These are phyloP conservation scores for Cydia fagiglandana DNA, from an alignment of 1,140 invertebrate genomes.

Conservation along the genomic window DNA sequence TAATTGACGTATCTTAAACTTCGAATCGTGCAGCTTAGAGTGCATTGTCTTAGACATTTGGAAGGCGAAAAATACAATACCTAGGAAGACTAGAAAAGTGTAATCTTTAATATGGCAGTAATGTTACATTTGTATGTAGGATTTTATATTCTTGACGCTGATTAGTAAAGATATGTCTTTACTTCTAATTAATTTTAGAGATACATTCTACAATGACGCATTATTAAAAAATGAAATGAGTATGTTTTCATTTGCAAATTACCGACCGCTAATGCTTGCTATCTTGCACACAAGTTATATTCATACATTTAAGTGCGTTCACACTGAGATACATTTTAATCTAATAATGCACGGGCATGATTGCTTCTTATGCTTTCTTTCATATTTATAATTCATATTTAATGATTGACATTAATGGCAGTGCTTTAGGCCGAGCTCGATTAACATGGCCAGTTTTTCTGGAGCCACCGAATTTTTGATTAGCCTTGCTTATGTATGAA, in stretches of 20 bases:
- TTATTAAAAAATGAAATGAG: neutral
- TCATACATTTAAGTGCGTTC: slow-evolving; percentile 24
- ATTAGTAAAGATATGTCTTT: too few species aligned
- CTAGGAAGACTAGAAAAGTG: too few species aligned
- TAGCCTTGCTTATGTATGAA: slow-evolving; percentile 13
- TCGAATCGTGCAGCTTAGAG: too few species aligned
- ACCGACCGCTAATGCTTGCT: neutral
- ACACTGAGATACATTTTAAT: slow-evolving; percentile 63
- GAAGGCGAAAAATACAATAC: too few species aligned
- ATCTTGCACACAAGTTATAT: slow-evolving; percentile 1
- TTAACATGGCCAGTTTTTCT: slow-evolving; percentile 42
- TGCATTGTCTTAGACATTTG: too few species aligned
- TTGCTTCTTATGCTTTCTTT: slow-evolving; percentile 73
- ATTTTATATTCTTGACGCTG: too few species aligned
- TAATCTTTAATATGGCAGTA: too few species aligned
- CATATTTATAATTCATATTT: slow-evolving; percentile 77
- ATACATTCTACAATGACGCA: neutral
- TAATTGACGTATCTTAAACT: too few species aligned
- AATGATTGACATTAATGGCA: slow-evolving; percentile 74
- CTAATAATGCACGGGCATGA: slow-evolving; percentile 69
- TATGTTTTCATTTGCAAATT: slow-evolving; percentile 9
- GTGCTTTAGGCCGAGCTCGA: slow-evolving; percentile 56
- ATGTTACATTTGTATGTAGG: too few species aligned
- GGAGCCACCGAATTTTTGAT: slow-evolving; percentile 45
- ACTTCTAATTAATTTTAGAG: too few species aligned